Conservation (phyloP, 2,113 vertebrate genomes). For the Gavialis gangeticus region DNA sequence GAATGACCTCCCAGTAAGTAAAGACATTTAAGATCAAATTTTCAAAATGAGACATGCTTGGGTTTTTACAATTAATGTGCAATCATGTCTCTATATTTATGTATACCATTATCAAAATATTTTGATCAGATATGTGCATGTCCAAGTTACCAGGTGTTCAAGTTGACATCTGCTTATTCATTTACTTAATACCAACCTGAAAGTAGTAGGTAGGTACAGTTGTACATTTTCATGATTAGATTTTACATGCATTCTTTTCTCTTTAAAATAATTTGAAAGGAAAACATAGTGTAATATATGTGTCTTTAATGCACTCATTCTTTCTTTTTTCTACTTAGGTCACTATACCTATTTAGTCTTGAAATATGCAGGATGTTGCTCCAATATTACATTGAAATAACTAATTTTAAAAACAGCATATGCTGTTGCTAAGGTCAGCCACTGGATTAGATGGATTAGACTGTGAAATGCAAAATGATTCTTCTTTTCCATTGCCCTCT, state of each 20-base stretch:
- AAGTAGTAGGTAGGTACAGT: background rate
- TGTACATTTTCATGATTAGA: too few relatives aligned
- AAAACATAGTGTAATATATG: background rate
- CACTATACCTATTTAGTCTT: background rate
- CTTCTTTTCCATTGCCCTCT: background rate
- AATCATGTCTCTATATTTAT: background rate
- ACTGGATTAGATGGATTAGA: slow-evolving; percentile 11
- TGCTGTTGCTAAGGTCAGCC: background rate
- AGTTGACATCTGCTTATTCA: background rate
- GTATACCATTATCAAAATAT: background rate
- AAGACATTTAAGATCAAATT: background rate
- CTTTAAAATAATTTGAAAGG: background rate
- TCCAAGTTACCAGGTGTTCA: background rate
- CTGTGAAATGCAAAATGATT: background rate
- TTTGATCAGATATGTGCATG: background rate
- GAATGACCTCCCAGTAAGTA: background rate
- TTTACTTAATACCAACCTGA: background rate
- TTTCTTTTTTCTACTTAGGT: background rate
- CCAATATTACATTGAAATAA: background rate
- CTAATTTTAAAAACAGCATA: background rate
- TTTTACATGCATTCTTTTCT: background rate
- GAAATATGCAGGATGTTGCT: background rate
- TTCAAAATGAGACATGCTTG: background rate
- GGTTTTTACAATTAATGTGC: background rate
- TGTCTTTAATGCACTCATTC: background rate